These are phyloP conservation scores for Solenodon paradoxus DNA, from an alignment of 2,113 vertebrate genomes.

Conservation along the genomic window DNA sequence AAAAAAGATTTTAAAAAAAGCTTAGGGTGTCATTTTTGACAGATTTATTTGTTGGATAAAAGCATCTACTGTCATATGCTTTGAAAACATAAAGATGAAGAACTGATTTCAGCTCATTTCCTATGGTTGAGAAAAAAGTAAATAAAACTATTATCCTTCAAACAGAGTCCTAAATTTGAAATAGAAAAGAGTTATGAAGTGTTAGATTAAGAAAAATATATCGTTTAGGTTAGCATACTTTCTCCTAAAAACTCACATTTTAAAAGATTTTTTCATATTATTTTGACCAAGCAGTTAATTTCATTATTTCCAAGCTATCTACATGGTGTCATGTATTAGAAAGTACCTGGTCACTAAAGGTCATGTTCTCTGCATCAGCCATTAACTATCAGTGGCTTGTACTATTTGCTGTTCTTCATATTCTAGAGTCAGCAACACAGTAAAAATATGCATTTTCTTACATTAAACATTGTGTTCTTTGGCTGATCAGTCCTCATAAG, in stretches of 20 bases:
- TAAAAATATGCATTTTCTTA: neutral
- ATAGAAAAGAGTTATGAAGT: neutral
- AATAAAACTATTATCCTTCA: neutral
- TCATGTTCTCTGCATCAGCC: neutral
- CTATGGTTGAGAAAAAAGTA: neutral
- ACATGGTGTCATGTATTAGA: neutral
- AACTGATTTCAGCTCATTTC: neutral
- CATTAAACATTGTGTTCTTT: neutral
- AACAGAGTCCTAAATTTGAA: neutral
- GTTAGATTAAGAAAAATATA: neutral
- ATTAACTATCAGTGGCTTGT: neutral
- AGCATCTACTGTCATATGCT: neutral
- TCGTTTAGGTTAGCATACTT: neutral
- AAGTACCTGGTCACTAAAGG: neutral
- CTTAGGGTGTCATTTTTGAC: neutral
- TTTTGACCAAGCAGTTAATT: neutral
- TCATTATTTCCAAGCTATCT: slow-evolving; percentile 34
- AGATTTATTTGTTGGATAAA: slow-evolving; percentile 6
- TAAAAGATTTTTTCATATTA: neutral
- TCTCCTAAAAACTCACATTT: neutral
- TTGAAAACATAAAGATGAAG: slow-evolving; percentile 33
- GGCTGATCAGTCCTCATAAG: neutral
- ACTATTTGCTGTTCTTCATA: neutral
- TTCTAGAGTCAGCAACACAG: neutral
- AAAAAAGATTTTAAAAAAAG: neutral